These are phyloP conservation scores for Erebia ligea DNA, from an alignment of 2,888 invertebrate species.

Conservation along the genomic window DNA sequence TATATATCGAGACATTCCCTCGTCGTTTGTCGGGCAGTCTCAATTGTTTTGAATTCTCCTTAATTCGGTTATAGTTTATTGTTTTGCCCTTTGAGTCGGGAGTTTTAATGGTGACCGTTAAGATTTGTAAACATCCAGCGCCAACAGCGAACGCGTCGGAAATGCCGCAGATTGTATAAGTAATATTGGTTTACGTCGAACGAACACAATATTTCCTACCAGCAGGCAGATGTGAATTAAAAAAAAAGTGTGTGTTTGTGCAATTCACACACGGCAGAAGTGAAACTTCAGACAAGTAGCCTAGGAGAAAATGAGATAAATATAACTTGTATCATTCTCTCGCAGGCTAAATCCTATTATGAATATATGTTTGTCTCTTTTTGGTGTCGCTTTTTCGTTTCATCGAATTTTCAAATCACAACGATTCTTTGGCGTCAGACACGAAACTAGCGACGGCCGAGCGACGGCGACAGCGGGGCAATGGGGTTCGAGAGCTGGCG, in stretches of 20 bases:
- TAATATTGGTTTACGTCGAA: neutral
- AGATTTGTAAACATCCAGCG: conserved; percentile 24
- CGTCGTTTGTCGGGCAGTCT: conserved; percentile 26
- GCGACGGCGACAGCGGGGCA: no score
- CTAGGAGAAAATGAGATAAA: no score
- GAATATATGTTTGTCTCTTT: no score
- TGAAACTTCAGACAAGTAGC: no score
- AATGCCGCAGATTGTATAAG: conserved; percentile 12
- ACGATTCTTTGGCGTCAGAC: no score
- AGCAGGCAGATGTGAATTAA: neutral
- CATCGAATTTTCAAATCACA: no score
- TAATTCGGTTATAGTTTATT: conserved; percentile 30
- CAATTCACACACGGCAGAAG: no score
- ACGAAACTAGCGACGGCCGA: no score
- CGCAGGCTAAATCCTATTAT: no score
- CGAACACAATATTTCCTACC: conserved; percentile 2
- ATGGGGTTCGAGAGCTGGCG: no score
- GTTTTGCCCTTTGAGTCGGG: conserved; percentile 31
- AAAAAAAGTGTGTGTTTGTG: neutral
- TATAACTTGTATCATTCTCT: no score
- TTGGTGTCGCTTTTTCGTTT: no score
- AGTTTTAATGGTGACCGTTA: conserved; percentile 25
- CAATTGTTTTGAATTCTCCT: conserved; percentile 27
- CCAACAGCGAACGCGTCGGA: conserved; percentile 11
- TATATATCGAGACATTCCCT: conserved; percentile 30